Evolutionary conservation across 2,113 vertebrate species (phyloP), one percentile per base, ranked within the genome.

Genomic region (Eolophus roseicapilla): DNA sequence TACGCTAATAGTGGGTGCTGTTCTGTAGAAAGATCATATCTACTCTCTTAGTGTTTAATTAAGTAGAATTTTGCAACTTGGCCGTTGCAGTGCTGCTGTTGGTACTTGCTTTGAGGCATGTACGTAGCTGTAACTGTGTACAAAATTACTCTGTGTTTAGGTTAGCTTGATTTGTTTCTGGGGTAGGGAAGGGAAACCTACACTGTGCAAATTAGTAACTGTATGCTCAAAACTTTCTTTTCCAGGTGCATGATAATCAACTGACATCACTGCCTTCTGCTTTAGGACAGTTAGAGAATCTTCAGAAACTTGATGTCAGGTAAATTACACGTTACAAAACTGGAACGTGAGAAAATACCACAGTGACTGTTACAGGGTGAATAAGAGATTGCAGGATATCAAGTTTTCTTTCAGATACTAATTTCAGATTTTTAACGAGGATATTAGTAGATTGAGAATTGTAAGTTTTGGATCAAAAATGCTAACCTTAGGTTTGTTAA

Each of bases 181-280:
- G 7, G 14, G 5, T 8, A 25, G 37, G 35, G 29, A 35, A 39
- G 29, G 24, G 67, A 63, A 3, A 18, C 8, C 4, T 71, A 0
- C 13, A 6, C 44, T 16, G 23, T 62, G 39, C 41, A 10, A 31
- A 17, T 59, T 4, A 50, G 19, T 80, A 46, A 82, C 17, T 82
- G 5, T 46, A 2, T 75, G 47, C 47, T 63, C 46, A 90, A 91
- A 59, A 25, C 44, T 94, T 65, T 93, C 46, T 93, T 94, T 95
- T 95, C 74, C 93, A 99, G 99, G 98, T 99, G 43, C 99, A 99
- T 95, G 99, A 99, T 96, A 99, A 99, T 97, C 98, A 98, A 37
- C 97, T 99, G 71, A 98, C 91, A 71, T 98, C 97, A 9, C 98
- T 99, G 85, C 99, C 99, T 35, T 82, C 96, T 81, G 98, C 98